phyloP scores from a whole-genome alignment of 2,113 vertebrate genomes.

The Equus przewalskii region DNA sequence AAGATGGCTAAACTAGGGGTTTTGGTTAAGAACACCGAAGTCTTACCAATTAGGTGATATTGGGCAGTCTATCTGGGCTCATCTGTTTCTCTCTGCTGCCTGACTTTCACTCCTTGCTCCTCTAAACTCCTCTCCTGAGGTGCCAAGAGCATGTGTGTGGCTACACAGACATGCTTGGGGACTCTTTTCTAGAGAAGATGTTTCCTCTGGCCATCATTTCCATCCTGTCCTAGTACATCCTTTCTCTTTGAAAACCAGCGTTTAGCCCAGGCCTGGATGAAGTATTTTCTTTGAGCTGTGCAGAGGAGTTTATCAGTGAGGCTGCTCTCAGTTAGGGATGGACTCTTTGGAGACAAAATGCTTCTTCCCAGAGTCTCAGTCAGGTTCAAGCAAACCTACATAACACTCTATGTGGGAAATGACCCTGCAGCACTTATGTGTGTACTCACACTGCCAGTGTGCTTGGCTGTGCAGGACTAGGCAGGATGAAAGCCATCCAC shows the following conservation, averaged over 20 bases:
- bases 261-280: background rate
- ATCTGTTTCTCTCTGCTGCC: background rate
- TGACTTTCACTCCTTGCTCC: background rate
- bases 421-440: slow-evolving; percentile 73
- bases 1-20: background rate
- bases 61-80: background rate
- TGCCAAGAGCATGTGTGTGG: background rate
- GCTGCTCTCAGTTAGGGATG: background rate
- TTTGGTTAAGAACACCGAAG: background rate
- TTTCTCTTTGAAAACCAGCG: background rate
- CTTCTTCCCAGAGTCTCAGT: background rate
- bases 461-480: slow-evolving; percentile 76
- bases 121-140: background rate
- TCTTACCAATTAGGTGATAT: background rate
- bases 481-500: slow-evolving; percentile 63
- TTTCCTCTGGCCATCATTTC: background rate
- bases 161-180: fast-evolving
- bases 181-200: background rate
- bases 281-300: fast-evolving
- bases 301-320: background rate
- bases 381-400: background rate
- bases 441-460: slow-evolving; percentile 77
- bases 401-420: background rate
- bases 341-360: background rate
- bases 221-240: background rate